These are phyloP conservation scores for Noctua comes DNA, from an alignment of 2,888 invertebrate species.

Conservation along the genomic window DNA sequence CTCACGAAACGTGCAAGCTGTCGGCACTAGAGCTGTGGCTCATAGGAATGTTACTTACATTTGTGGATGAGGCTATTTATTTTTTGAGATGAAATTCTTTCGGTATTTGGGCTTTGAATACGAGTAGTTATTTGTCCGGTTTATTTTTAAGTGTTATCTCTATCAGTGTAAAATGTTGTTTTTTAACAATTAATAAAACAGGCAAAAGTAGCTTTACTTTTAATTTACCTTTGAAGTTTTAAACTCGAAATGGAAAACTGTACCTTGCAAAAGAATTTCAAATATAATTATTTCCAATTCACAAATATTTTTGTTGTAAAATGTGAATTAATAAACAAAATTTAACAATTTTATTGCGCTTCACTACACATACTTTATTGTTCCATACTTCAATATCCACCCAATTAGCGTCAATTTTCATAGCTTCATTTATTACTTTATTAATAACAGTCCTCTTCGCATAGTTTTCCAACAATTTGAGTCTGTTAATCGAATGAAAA, in stretches of 20 bases:
- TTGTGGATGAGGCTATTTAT: neutral
- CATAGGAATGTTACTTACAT: conserved; percentile 24
- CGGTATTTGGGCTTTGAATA: neutral
- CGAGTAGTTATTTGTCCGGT: neutral
- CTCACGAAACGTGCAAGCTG: conserved; percentile 77
- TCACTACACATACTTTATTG: conserved; percentile 17
- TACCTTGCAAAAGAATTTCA: neutral
- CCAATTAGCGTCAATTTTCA: conserved; percentile 45
- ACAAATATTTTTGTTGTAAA: neutral
- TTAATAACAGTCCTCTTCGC: conserved; percentile 40
- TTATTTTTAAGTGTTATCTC: neutral
- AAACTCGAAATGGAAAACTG: neutral
- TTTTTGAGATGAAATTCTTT: neutral
- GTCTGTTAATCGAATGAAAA: conserved; percentile 40
- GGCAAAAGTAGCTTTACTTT: neutral
- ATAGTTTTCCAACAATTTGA: conserved; percentile 41
- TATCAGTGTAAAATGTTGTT: neutral
- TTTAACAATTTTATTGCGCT: conserved; percentile 4
- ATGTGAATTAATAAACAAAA: conserved; percentile 16
- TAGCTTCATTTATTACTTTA: conserved; percentile 38
- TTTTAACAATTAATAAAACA: neutral
- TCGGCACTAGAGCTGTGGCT: conserved; percentile 43
- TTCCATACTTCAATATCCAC: conserved; percentile 32
- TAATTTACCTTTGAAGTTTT: neutral
- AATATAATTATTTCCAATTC: neutral